phyloP scores from a whole-genome alignment of 2,888 invertebrate genomes.

The Zonitis immaculata region DNA sequence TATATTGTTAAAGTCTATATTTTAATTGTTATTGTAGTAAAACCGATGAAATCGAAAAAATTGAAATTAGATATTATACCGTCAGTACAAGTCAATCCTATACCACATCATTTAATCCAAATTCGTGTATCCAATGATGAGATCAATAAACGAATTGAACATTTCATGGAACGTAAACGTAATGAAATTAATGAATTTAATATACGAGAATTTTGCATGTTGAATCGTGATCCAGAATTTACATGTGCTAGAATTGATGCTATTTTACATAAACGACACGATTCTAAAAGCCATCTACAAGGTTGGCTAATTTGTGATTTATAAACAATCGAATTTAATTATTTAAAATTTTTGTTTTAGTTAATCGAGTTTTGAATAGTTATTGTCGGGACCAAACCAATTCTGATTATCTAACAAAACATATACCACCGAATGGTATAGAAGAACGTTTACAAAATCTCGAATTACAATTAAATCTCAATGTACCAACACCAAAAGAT shows the following conservation, averaged over 20 bases:
- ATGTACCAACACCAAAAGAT: conserved; percentile 56
- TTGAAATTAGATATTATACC: conserved; percentile 33
- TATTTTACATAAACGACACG: conserved; percentile 63
- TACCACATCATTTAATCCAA: conserved; percentile 58
- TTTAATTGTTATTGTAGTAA: conserved; percentile 12
- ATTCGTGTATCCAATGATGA: conserved; percentile 64
- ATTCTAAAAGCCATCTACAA: conserved; percentile 75
- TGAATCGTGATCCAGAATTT: conserved; percentile 49
- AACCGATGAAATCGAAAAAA: conserved; percentile 23
- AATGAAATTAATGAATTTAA: conserved; percentile 70
- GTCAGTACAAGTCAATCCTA: conserved; percentile 33
- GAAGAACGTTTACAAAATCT: conserved; percentile 63
- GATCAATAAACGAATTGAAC: conserved; percentile 63
- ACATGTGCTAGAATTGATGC: conserved; percentile 76
- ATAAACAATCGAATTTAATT: background rate
- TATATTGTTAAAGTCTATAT: background rate
- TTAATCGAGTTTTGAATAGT: conserved; percentile 64
- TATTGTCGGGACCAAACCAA: conserved; percentile 51
- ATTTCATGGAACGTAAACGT: conserved; percentile 71
- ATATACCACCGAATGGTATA: conserved; percentile 51
- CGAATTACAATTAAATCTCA: conserved; percentile 59
- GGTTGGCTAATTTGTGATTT: conserved; percentile 49
- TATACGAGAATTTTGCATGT: conserved; percentile 66
- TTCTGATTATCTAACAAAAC: conserved; percentile 50
- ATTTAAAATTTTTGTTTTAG: conserved; percentile 51